Evolutionary conservation across 2,113 vertebrate species (phyloP).

Genomic region (Etheostoma cragini): DNA sequence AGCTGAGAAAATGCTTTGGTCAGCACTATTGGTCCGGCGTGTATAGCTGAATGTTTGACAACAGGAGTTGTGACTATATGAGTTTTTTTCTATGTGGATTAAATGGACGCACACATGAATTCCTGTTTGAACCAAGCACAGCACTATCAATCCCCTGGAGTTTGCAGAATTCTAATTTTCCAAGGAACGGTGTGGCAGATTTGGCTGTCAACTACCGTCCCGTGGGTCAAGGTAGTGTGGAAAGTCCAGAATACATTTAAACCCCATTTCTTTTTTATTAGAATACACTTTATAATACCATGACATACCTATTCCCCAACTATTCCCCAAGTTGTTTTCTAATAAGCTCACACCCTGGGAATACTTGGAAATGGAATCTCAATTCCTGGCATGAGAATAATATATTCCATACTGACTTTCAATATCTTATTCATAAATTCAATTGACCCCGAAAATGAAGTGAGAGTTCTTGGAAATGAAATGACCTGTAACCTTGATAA

Average conservation of each 20-base stretch:
- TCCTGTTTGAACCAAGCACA: slow-evolving; percentile 30
- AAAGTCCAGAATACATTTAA: slow-evolving; percentile 25
- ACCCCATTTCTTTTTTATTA: slow-evolving; percentile 19
- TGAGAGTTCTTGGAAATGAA: slow-evolving; percentile 56
- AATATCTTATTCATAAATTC: slow-evolving; percentile 76
- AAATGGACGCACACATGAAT: slow-evolving; percentile 44
- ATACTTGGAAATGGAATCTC: slow-evolving; percentile 59
- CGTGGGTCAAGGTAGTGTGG: background rate
- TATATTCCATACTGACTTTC: slow-evolving; percentile 65
- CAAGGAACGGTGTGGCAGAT: background rate
- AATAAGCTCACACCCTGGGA: slow-evolving; percentile 59
- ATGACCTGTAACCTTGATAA: slow-evolving; percentile 59
- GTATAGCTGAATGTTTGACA: slow-evolving; percentile 48
- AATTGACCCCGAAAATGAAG: slow-evolving; percentile 68
- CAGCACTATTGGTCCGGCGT: slow-evolving; percentile 52
- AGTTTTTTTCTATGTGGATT: slow-evolving; percentile 49
- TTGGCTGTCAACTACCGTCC: background rate
- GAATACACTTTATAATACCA: slow-evolving; percentile 9
- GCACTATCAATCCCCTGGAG: background rate
- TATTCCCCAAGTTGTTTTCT: slow-evolving; percentile 36
- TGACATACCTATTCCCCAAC: slow-evolving; percentile 44
- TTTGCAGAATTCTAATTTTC: background rate
- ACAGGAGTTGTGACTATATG: slow-evolving; percentile 14
- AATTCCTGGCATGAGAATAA: slow-evolving; percentile 62
- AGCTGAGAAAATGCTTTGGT: slow-evolving; percentile 55